Evolutionary conservation across 2,113 vertebrate genomes (phyloP), one percentile per base, ranked within the genome.

Genomic region (Syngnathus typhle): DNA sequence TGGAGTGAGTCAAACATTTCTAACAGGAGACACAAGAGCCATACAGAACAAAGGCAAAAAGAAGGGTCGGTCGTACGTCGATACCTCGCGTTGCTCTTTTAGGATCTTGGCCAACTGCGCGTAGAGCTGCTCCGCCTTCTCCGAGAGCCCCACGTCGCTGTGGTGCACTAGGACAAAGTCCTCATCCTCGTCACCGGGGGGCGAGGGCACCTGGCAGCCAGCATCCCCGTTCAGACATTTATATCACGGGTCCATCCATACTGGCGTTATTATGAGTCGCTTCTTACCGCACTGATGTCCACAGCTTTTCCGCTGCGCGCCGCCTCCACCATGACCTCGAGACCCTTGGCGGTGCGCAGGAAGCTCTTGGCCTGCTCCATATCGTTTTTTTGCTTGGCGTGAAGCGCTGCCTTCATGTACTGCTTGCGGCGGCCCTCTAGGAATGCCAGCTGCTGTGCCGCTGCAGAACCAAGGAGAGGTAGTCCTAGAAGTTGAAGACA

Each of bases 131-230:
- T 98, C 95, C 0, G 91, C 88, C 81, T 94, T 97, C 85, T 95
- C 92, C 0, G 94, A 95, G 58, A 93, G 65, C 66, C 92, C 91
- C 51, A 95, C 85, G 16, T 98, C 96, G 18, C 93, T 93, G 65
- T 95, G 95, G 82, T 95, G 93, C 62, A 99, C 92, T 74, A 98
- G 85, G 80, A 98, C 95, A 85, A 98, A 98, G 80, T 94, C 95
- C 1, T 96, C 96, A 0, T 96, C 96, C 62, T 92, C 91, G 65
- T 98, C 95, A 41, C 92, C 93, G 63, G 93, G 94, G 27, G 94
- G 94, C 62, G 95, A 95, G 46, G 95, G 94, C 44, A 98, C 87
- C 96, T 99, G 72, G 7, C 55, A 7, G 13, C 27, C 55, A 16
- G 4, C 10, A 16, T 4, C 36, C 13, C 6, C 13, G 27, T 16